These are phyloP conservation scores for Tangara arthus DNA, from an alignment of 2,797 vertebrate genomes.

Conservation along the genomic window DNA sequence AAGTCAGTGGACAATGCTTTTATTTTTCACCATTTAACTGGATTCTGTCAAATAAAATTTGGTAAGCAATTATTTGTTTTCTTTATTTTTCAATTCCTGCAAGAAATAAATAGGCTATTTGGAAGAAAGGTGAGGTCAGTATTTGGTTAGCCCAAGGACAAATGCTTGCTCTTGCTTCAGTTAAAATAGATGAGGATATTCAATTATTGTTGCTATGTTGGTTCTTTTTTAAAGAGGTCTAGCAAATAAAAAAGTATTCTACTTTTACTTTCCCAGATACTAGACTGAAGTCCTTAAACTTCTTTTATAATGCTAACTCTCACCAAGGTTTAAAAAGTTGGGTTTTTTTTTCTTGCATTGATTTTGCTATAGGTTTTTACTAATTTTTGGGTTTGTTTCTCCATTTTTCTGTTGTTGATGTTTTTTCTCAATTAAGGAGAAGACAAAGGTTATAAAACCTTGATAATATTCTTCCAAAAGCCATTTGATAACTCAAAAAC, in stretches of 20 bases:
- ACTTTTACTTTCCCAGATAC: not conserved
- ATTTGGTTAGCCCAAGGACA: not conserved
- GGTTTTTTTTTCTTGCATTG: not conserved
- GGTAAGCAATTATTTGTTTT: not conserved
- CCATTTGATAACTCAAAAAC: not conserved
- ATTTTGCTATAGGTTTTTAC: not conserved
- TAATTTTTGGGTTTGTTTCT: not conserved
- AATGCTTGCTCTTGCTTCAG: not conserved
- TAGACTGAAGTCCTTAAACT: not conserved
- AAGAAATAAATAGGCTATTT: not conserved
- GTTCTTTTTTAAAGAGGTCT: not conserved
- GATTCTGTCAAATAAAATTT: not conserved
- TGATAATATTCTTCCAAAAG: not conserved
- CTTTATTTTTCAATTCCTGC: not conserved
- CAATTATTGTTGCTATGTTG: not conserved
- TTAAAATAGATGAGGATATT: not conserved
- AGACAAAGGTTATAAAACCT: not conserved
- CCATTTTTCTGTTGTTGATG: not conserved
- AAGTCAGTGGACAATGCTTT: not conserved
- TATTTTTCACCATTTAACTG: not conserved
- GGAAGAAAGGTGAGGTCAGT: not conserved
- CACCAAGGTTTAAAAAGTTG: rapidly evolving
- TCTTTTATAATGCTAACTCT: not conserved
- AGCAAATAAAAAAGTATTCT: not conserved
- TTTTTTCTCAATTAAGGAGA: not conserved